Percentiles rank a stretch among this genome's conserved stretches.
Conservation (phyloP, 2,888 invertebrate genomes). For the Cheilosia impressa region DNA sequence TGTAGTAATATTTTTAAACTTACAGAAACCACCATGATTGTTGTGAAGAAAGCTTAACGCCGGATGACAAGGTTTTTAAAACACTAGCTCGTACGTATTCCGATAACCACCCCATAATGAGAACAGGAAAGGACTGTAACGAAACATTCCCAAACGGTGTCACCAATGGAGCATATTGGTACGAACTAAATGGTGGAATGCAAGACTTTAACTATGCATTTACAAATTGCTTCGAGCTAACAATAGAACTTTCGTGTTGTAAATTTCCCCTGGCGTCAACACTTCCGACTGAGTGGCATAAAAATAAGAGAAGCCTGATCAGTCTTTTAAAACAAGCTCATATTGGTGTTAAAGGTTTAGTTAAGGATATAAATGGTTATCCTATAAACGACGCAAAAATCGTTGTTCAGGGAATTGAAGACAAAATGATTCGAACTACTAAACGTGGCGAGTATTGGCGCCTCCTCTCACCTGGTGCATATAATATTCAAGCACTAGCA, state of each 20-base stretch:
- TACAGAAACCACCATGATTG: constrained; percentile 85
- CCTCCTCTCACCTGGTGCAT: constrained; percentile 93
- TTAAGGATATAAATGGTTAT: constrained; percentile 82
- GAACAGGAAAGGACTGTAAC: constrained; percentile 88
- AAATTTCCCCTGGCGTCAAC: constrained; percentile 92
- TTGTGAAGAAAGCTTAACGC: constrained; percentile 90
- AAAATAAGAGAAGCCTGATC: constrained; percentile 93
- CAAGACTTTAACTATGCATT: constrained; percentile 98
- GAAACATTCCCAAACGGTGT: constrained; percentile 92
- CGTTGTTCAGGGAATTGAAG: constrained; percentile 89
- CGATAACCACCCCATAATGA: constrained; percentile 90
- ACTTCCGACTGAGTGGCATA: constrained; percentile 91
- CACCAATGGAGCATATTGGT: constrained; percentile 97
- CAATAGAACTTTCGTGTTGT: constrained; percentile 97
- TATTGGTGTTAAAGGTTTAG: constrained; percentile 87
- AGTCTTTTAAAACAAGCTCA: constrained; percentile 93
- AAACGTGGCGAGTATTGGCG: constrained; percentile 97
- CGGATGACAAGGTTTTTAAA: constrained; percentile 93
- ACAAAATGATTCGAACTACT: constrained; percentile 92
- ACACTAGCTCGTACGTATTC: constrained; percentile 91
- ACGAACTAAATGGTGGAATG: constrained; percentile 96
- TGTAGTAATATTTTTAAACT: constrained; percentile 4
- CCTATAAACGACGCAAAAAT: constrained; percentile 88
- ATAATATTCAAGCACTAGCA: constrained; percentile 89
- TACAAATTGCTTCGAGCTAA: constrained; percentile 98